Conservation (phyloP, 2,888 invertebrate genomes). For the Apoda limacodes region DNA sequence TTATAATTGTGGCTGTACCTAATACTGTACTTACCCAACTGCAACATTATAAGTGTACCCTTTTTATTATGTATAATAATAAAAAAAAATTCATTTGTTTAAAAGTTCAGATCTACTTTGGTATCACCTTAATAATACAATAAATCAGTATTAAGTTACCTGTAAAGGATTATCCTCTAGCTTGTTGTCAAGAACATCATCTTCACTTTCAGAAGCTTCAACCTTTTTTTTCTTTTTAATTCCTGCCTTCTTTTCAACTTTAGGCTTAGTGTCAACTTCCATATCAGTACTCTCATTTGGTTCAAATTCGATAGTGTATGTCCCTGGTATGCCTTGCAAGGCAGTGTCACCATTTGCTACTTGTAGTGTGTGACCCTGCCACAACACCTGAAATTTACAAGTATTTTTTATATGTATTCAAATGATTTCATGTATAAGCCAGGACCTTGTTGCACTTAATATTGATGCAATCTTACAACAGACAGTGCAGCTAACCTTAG, state of each 20-base stretch:
- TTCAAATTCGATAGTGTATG: conserved; percentile 53
- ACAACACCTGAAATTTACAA: conserved; percentile 68
- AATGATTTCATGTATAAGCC: no score
- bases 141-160: conserved; percentile 35
- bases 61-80: no score
- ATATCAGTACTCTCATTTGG: conserved; percentile 38
- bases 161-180: conserved; percentile 76
- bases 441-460: no score
- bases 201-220: conserved; percentile 51
- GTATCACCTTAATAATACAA: conserved; percentile 3
- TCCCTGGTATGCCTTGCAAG: conserved; percentile 41
- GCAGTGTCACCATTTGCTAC: conserved; percentile 65
- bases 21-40: no score
- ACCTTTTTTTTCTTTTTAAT: conserved; percentile 65
- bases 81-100: no score
- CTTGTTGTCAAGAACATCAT: conserved; percentile 72
- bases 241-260: conserved; percentile 53
- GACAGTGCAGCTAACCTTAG: no score
- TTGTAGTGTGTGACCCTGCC: conserved; percentile 76
- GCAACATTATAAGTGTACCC: no score
- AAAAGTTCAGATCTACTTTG: no score
- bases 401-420: no score
- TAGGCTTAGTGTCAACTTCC: conserved; percentile 58
- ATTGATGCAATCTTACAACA: no score
- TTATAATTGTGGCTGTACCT: no score